Conservation (phyloP, 2,888 invertebrate species). For the Ecliptopera silaceata region DNA sequence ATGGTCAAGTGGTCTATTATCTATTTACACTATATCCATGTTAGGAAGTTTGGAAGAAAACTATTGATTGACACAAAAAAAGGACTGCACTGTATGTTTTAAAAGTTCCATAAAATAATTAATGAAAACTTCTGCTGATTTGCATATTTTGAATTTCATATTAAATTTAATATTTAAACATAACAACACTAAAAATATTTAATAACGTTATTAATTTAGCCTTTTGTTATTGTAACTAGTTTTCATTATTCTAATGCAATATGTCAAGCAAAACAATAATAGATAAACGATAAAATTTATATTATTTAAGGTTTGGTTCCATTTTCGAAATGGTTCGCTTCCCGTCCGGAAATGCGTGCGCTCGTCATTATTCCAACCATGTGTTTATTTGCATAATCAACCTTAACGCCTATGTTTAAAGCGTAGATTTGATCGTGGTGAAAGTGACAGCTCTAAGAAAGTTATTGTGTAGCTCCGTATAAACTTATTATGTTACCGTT, state of each 20-base stretch:
- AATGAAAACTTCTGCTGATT: too few relatives aligned
- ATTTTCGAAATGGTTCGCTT: slow-evolving; percentile 52
- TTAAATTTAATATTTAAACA: too few relatives aligned
- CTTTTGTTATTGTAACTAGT: too few relatives aligned
- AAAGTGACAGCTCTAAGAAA: slow-evolving; percentile 66
- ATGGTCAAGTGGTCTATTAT: slow-evolving; percentile 10
- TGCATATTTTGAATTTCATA: too few relatives aligned
- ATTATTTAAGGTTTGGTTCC: slow-evolving; percentile 30
- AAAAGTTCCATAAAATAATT: too few relatives aligned
- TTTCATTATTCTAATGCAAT: background rate
- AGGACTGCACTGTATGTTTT: too few relatives aligned
- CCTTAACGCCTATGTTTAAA: slow-evolving; percentile 39
- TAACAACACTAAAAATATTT: too few relatives aligned
- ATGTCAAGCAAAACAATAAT: background rate
- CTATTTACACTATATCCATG: too few relatives aligned
- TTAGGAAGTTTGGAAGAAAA: too few relatives aligned
- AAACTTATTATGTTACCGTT: slow-evolving; percentile 53
- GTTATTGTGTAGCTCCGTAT: slow-evolving; percentile 51
- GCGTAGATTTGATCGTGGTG: slow-evolving; percentile 47
- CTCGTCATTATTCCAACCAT: slow-evolving; percentile 61
- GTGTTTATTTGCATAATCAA: slow-evolving; percentile 33
- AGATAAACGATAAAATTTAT: slow-evolving; percentile 27
- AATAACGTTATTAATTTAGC: too few relatives aligned
- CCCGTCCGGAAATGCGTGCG: slow-evolving; percentile 60
- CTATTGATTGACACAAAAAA: too few relatives aligned